phyloP scores from a whole-genome alignment of 1,140 invertebrate species.

The Cherax destructor region DNA sequence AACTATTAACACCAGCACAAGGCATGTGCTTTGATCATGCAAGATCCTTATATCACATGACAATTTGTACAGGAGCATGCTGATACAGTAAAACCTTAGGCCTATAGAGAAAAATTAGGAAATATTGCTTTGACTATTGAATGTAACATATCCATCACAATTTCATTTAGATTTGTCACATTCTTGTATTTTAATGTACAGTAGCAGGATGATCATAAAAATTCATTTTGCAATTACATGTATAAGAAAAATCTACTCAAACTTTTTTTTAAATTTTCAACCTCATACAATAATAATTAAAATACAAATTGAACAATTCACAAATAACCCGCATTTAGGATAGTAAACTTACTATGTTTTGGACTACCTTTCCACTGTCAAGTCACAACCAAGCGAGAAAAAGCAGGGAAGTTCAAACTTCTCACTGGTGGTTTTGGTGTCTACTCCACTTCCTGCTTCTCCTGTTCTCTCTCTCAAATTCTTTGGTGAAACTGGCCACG shows the following conservation, averaged over 20 bases:
- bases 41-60: not conserved
- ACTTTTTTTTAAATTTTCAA: no score
- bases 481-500: no score
- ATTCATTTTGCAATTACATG: not conserved
- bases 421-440: no score
- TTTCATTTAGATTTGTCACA: not conserved
- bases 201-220: not conserved
- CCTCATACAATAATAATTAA: no score
- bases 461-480: no score
- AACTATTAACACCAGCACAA: not conserved
- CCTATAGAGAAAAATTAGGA: not conserved
- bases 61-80: not conserved
- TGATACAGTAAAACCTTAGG: not conserved
- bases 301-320: no score
- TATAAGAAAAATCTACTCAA: not conserved
- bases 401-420: no score
- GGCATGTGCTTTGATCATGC: not conserved
- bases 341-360: no score
- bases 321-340: no score
- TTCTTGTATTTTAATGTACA: not conserved
- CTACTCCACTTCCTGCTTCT: no score
- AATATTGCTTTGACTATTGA: not conserved
- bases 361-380: no score
- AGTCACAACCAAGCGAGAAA: no score
- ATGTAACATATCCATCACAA: not conserved